These are phyloP conservation scores for Fregetta grallaria DNA, from an alignment of 2,113 vertebrate genomes.

Conservation along the genomic window DNA sequence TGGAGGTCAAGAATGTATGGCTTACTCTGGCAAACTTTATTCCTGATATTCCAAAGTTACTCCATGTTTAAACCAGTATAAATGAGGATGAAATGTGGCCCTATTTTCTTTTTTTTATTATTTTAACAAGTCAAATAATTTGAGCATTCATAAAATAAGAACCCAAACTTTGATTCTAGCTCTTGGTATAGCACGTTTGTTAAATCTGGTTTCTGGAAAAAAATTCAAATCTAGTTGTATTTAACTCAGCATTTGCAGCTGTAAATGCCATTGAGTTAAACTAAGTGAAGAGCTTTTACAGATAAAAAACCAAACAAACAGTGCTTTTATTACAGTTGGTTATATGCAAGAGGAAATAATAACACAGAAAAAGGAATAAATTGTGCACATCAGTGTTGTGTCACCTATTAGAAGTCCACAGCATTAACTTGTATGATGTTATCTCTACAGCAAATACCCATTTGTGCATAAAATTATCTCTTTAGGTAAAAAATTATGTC, in stretches of 20 bases:
- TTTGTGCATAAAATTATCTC: background rate
- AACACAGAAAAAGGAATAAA: background rate
- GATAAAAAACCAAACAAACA: background rate
- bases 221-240: background rate
- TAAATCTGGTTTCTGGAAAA: background rate
- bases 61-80: background rate
- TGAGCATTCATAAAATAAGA: background rate
- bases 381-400: background rate
- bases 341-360: background rate
- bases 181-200: rapidly evolving
- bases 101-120: background rate
- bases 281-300: background rate
- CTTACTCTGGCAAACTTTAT: background rate
- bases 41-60: background rate
- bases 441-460: background rate
- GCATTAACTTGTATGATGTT: background rate
- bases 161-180: background rate
- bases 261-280: background rate
- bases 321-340: background rate
- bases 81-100: background rate
- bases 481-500: background rate
- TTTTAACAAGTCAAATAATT: background rate
- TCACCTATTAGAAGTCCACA: background rate
- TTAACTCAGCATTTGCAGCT: background rate
- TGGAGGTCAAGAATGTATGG: background rate